phyloP scores from a whole-genome alignment of 2,113 vertebrate genomes.

The Ophiodon elongatus region DNA sequence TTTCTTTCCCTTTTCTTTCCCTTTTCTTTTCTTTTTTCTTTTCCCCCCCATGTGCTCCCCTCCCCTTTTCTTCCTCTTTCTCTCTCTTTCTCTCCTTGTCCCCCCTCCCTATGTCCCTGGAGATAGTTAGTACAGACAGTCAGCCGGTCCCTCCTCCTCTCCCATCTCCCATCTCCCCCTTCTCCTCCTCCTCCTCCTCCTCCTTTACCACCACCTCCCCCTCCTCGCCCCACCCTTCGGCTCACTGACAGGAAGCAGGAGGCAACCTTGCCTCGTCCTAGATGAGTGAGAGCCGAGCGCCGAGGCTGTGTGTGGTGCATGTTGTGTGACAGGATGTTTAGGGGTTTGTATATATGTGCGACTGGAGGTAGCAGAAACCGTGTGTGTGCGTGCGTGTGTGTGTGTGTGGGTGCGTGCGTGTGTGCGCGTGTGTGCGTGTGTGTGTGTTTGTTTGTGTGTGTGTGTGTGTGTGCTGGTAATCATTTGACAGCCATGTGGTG shows the following conservation, averaged over 20 bases:
- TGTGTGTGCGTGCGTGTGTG: conserved; percentile 13
- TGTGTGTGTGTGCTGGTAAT: conserved; percentile 14
- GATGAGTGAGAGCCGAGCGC: conserved; percentile 58
- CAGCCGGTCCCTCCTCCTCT: conserved; percentile 65
- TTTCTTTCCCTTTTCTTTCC: neutral
- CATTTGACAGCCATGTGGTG: conserved; percentile 53
- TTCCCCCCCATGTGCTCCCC: neutral
- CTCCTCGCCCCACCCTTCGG: conserved; percentile 58
- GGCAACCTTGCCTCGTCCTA: conserved; percentile 71
- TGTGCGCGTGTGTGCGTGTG: conserved; percentile 11
- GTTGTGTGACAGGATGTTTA: conserved; percentile 53
- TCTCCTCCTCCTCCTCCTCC: conserved; percentile 2
- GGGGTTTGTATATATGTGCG: conserved; percentile 33
- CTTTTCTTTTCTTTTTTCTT: conserved; percentile 11
- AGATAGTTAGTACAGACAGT: conserved; percentile 65
- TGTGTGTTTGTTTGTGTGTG: conserved; percentile 8
- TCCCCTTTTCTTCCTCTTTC: conserved; percentile 35
- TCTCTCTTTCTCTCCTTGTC: conserved; percentile 26
- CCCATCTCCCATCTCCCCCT: conserved; percentile 17
- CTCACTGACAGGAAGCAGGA: conserved; percentile 76
- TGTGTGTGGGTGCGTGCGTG: conserved; percentile 16
- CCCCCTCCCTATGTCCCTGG: conserved; percentile 49
- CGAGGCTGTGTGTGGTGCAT: conserved; percentile 32
- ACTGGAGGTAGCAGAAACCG: conserved; percentile 1
- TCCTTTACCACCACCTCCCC: conserved; percentile 22